Evolutionary conservation across 2,888 invertebrate genomes (phyloP).

Genomic region (Leptogaster cylindrica): DNA sequence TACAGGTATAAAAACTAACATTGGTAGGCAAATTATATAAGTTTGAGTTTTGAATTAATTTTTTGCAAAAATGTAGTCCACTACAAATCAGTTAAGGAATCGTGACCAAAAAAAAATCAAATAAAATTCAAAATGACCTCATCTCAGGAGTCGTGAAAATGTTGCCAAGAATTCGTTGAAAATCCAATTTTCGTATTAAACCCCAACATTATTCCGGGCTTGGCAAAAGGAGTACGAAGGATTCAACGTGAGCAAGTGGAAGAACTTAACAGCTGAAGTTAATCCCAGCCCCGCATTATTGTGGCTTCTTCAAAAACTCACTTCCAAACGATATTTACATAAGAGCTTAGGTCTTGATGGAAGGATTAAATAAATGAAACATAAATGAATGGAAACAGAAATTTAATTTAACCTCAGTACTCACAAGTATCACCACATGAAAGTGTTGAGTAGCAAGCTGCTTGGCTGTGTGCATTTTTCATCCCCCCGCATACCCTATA

Average conservation of each 20-base stretch:
- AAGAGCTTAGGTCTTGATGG: conserved; percentile 30
- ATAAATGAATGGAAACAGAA: conserved; percentile 39
- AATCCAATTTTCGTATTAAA: no score
- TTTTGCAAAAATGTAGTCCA: no score
- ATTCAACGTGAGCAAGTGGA: not conserved
- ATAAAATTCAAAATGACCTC: no score
- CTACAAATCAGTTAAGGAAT: no score
- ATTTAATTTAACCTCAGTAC: conserved; percentile 24
- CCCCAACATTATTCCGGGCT: no score
- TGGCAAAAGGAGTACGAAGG: no score
- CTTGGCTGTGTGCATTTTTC: conserved; percentile 3
- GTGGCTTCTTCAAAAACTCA: conserved; percentile 27
- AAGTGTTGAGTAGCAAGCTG: conserved; percentile 13
- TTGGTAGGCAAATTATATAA: no score
- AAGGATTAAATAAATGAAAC: conserved; percentile 40
- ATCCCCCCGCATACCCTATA: not conserved
- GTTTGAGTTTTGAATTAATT: no score
- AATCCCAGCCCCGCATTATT: conserved; percentile 11
- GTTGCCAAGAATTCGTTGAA: no score
- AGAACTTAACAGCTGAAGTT: not conserved
- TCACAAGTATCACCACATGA: conserved; percentile 1
- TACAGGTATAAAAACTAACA: no score
- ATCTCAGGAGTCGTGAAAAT: no score
- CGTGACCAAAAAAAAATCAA: no score
- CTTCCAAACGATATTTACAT: conserved; percentile 32